Conservation (phyloP, 2,113 vertebrate species). For the Ptychochromis oligacanthus region DNA sequence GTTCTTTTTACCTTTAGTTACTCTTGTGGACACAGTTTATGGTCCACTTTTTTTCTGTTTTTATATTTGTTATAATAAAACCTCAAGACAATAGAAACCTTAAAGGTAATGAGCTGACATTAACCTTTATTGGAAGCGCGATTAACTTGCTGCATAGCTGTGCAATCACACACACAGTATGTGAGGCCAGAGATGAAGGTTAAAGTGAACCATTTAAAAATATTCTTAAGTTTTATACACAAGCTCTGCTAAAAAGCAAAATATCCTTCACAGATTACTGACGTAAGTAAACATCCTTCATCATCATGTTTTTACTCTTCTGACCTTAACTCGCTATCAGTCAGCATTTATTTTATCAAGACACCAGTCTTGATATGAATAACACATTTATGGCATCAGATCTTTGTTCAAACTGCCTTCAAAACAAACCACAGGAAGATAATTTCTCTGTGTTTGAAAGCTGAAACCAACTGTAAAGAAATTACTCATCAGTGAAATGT, state of each 20-base stretch:
- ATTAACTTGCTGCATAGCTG: not conserved
- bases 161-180: not conserved
- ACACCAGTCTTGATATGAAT: conserved; percentile 6
- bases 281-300: conserved; percentile 31
- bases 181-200: not conserved
- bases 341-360: conserved; percentile 54
- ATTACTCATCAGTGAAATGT: not conserved
- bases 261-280: not conserved
- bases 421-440: not conserved
- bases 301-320: conserved; percentile 35
- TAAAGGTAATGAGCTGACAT: not conserved
- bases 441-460: not conserved
- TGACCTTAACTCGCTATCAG: conserved; percentile 31
- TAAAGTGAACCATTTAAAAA: not conserved
- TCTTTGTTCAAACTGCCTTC: not conserved
- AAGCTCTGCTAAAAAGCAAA: not conserved
- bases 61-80: too few relatives aligned
- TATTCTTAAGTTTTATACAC: not conserved
- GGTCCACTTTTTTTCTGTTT: too few relatives aligned
- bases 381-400: conserved; percentile 6
- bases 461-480: not conserved
- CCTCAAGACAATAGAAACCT: not conserved
- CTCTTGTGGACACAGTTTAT: not conserved
- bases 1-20: not conserved
- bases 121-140: not conserved